Evolutionary conservation across 35 echinoderm and acorn worm genomes (phyloP), one percentile per base, ranked within the genome.

Genomic region (Heliocidaris erythrogramma): DNA sequence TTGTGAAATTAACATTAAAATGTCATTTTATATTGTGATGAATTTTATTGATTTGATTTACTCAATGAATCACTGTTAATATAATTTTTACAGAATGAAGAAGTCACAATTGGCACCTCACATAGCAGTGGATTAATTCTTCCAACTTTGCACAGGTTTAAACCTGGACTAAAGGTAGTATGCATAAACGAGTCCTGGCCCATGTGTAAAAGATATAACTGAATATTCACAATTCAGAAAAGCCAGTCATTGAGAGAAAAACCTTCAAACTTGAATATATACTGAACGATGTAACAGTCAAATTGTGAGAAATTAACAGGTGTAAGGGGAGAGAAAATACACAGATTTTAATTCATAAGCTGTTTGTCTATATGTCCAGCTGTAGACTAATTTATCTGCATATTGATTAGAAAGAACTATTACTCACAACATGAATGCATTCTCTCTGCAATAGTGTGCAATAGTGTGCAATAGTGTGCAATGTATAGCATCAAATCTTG

Each of bases 321-420:
- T 78, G 65, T 78, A 27, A 14, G 18, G 18, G 18, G 59, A 78
- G 65, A 18, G 65, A n/a, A 78, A 78, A 78, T 78, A 78, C 65
- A 78, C 65, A 78, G 65, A 78, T 78, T 78, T 78, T 78, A 78
- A 78, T 78, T 78, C 65, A 78, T 78, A 78, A 78, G 65, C 65
- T 78, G 21, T 78, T 78, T 78, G 65, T 78, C 65, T 78, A 78
- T 78, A 78, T 78, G 7, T 27, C 14, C 65, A 78, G 65, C 65
- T 78, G 65, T 69, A 27, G 65, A 78, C 65, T n/a, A 78, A 24
- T n/a, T 24, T 21, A 69, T 69, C 60, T 69, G 14, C 60, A 69
- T 18, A 69, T 69, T 78, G 65, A 78, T 78, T n/a, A 6, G 7
- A 78, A 78, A 78, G 21, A 78, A 78, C n/a, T 56, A 14, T 10